Conservation (phyloP, 2,888 invertebrate genomes). For the Tethea ocularis region DNA sequence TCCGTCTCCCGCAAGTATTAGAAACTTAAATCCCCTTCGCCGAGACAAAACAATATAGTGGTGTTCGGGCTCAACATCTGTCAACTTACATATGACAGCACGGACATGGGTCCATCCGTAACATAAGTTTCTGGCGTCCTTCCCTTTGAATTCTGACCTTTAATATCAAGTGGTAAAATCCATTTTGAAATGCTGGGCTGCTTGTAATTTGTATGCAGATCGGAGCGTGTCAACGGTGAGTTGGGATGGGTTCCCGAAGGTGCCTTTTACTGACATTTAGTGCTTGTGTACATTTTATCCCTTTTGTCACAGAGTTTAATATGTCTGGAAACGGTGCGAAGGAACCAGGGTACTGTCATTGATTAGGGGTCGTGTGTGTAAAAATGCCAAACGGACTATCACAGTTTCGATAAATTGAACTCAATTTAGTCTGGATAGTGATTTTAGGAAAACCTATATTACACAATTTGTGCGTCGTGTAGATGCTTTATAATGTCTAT, state of each 20-base stretch:
- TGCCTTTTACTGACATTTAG: conserved; percentile 44
- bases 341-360: background rate
- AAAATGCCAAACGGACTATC: background rate
- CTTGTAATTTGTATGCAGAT: conserved; percentile 51
- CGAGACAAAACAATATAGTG: conserved; percentile 34
- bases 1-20: conserved; percentile 14
- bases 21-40: conserved; percentile 27
- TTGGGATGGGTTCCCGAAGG: conserved; percentile 34
- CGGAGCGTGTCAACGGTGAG: conserved; percentile 47
- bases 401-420: background rate
- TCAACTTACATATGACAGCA: conserved; percentile 32
- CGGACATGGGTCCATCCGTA: conserved; percentile 28
- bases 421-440: background rate
- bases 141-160: conserved; percentile 23
- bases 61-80: conserved; percentile 40
- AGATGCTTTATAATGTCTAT: too few relatives aligned
- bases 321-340: background rate
- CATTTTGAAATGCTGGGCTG: conserved; percentile 13
- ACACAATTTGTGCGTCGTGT: background rate
- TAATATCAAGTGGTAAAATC: conserved; percentile 14
- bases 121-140: conserved; percentile 32
- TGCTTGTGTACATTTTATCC: conserved; percentile 47
- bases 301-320: conserved; percentile 25
- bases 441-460: background rate
- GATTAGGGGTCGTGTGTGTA: background rate